phyloP scores from a whole-genome alignment of 2,888 invertebrate species.

The Brachynemurus nebulosus region DNA sequence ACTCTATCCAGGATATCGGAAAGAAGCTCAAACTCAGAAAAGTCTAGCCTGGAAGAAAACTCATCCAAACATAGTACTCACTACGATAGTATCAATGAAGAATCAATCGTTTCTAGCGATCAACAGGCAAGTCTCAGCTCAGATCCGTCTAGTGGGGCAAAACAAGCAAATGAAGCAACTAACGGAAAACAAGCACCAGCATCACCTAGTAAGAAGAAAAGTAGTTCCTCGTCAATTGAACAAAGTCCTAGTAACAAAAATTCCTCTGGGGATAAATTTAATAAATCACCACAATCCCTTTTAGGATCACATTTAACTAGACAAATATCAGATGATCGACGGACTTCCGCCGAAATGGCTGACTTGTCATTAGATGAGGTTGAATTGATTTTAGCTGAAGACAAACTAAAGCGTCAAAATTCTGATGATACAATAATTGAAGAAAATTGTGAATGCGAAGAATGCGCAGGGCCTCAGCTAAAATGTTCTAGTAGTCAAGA shows the following conservation, averaged over 20 bases:
- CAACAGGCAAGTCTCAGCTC: slow-evolving; percentile 76
- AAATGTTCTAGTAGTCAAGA: slow-evolving; percentile 45
- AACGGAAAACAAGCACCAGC: no score
- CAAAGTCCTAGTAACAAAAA: slow-evolving; percentile 18
- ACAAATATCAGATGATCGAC: slow-evolving; percentile 64
- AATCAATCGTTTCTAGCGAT: slow-evolving; percentile 69
- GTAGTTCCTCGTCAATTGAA: slow-evolving; percentile 3
- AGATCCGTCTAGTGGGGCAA: slow-evolving; percentile 65
- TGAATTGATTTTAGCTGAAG: slow-evolving; percentile 32
- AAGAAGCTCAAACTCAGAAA: slow-evolving; percentile 76
- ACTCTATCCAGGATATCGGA: slow-evolving; percentile 79
- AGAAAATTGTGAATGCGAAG: slow-evolving; percentile 27
- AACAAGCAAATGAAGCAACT: slow-evolving; percentile 20
- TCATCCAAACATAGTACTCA: slow-evolving; percentile 74
- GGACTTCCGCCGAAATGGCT: slow-evolving; percentile 74
- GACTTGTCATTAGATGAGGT: slow-evolving; percentile 62
- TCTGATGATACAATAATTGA: slow-evolving; percentile 34
- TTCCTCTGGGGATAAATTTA: slow-evolving; percentile 14
- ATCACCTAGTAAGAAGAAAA: neutral
- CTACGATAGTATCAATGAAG: slow-evolving; percentile 72
- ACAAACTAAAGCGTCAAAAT: slow-evolving; percentile 29
- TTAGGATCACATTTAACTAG: slow-evolving; percentile 27
- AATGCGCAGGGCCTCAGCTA: slow-evolving; percentile 20
- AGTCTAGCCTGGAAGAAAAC: slow-evolving; percentile 74
- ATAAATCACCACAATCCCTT: slow-evolving; percentile 14